Percentiles rank a stretch among this genome's conserved stretches.
These are phyloP conservation scores for Cybosia mesomella DNA, from an alignment of 2,888 invertebrate species.

Conservation along the genomic window DNA sequence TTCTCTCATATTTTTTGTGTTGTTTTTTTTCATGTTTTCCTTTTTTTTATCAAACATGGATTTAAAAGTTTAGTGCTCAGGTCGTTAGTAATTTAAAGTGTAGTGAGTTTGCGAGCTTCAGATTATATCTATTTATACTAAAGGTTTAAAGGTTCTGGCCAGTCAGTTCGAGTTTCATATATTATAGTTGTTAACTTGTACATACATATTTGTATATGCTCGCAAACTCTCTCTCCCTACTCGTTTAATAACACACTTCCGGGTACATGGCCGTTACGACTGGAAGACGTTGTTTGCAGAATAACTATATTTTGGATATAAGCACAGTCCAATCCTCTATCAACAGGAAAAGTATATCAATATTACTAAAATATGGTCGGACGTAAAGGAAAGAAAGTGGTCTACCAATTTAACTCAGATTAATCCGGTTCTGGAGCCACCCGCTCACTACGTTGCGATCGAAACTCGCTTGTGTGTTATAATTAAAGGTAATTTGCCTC, in stretches of 20 bases:
- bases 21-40: not conserved
- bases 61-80: not conserved
- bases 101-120: not conserved
- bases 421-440: constrained; percentile 38
- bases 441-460: not conserved
- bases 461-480: constrained; percentile 5
- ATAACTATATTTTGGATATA: not conserved
- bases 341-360: not conserved
- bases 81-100: not conserved
- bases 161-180: not conserved
- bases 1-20: not conserved
- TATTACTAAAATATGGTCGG: constrained; percentile 20
- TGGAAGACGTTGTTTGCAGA: not conserved
- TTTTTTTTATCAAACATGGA: not conserved
- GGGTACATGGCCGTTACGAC: not conserved
- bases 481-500: not conserved
- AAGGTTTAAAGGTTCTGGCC: not conserved
- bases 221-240: constrained; percentile 1
- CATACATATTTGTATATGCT: not conserved
- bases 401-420: constrained; percentile 35
- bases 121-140: not conserved
- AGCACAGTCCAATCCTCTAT: not conserved
- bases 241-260: not conserved
- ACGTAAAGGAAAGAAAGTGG: constrained; percentile 48
- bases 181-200: not conserved